Evolutionary conservation across 2,797 vertebrate genomes (phyloP), one percentile per base, ranked within the genome.

Genomic region (Meriones psammophilus): DNA sequence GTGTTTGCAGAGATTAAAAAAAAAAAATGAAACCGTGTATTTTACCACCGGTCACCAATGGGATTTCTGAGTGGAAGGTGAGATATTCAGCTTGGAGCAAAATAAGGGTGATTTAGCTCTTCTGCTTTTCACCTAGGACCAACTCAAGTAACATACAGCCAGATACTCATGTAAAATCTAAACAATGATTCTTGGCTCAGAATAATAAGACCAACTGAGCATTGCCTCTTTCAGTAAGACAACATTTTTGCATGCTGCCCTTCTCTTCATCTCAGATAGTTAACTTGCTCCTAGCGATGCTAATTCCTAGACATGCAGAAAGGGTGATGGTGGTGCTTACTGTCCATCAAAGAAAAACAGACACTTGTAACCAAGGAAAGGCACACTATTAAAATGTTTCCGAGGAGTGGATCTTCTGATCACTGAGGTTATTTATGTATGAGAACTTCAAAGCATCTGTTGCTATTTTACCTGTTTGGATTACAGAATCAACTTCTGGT

Each of bases 221-320:
- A 50, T 73, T 39, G 80, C 89, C 64, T 89, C n/a, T 89, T 58
- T 2, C 18, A 60, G 33, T 0, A 46, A 22, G 39, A 56, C 6
- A 26, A n/a, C 33, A 26, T 73, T 73, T 5, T 4, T 3, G 2
- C 14, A 60, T 20, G 0, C 22, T 24, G 0, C 22, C 9, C 30
- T 68, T 79, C 64, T 58, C 20, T 18, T 69, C n/a, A 60, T 88
- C 50, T 79, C 26, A 33, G 39, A 64, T 60, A 46, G 33, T 74
- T 9, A 50, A n/a, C 13, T 69, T 54, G 64, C 30, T 69, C 64
- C 54, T 26, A 22, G 33, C 33, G 1, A 60, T 30, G 15, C 80
- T 58, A 77, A 64, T 78, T 89, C 30, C 30, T 77, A 1, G 33
- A 13, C 1, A 80, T 28, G 78, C 42, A 88, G 60, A 71, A 74